phyloP scores from a whole-genome alignment of 2,797 vertebrate genomes.

The Tamandua tetradactyla region DNA sequence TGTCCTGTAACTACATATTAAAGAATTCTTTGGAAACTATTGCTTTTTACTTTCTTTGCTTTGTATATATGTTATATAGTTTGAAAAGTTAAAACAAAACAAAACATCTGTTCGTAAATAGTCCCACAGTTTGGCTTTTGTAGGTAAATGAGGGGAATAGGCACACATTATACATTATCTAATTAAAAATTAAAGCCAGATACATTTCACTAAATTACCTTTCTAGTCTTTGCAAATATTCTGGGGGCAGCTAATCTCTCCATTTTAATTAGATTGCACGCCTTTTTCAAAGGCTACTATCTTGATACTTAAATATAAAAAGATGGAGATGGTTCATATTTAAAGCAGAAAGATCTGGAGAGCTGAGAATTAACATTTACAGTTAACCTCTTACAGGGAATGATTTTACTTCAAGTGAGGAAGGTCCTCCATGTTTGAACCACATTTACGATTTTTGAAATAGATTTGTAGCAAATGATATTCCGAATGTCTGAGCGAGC shows the following conservation, averaged over 20 bases:
- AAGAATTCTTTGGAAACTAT: too few relatives aligned
- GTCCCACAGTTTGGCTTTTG: not conserved
- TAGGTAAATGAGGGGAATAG: constrained; percentile 68
- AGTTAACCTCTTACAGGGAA: constrained; percentile 75
- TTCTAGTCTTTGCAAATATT: constrained; percentile 87
- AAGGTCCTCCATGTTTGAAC: constrained; percentile 46
- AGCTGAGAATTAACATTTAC: constrained; percentile 75
- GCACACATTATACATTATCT: constrained; percentile 78
- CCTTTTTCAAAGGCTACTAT: constrained; percentile 86
- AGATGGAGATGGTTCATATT: constrained; percentile 76
- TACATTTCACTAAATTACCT: constrained; percentile 86
- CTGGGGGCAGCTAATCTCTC: constrained; percentile 85
- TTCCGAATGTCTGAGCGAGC: not conserved
- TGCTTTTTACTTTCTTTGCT: too few relatives aligned
- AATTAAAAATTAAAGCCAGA: constrained; percentile 87
- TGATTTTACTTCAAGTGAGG: constrained; percentile 63
- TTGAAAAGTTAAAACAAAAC: too few relatives aligned
- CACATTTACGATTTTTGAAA: constrained; percentile 61
- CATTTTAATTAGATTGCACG: constrained; percentile 87
- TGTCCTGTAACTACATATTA: too few relatives aligned
- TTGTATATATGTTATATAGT: too few relatives aligned
- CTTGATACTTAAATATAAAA: constrained; percentile 85
- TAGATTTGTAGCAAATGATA: constrained; percentile 21
- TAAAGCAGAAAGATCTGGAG: constrained; percentile 84
- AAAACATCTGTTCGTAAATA: constrained; percentile 80